phyloP scores from a whole-genome alignment of 2,113 vertebrate species.

The Podarcis cretensis region DNA sequence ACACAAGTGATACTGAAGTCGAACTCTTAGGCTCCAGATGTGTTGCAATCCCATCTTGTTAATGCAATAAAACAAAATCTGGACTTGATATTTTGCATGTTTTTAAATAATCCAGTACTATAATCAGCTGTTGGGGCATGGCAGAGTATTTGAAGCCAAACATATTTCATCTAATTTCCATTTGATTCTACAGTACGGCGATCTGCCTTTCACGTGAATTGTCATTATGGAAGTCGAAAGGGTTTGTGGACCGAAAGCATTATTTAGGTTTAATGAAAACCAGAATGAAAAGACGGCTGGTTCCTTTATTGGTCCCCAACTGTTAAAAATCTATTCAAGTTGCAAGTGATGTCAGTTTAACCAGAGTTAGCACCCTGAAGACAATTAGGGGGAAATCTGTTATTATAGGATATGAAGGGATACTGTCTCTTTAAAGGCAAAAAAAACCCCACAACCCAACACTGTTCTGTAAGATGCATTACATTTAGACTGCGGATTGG shows the following conservation, averaged over 20 bases:
- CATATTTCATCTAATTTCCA: constrained; percentile 24
- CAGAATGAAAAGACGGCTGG: constrained; percentile 11
- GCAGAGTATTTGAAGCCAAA: not conserved
- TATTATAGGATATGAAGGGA: constrained; percentile 62
- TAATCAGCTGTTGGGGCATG: constrained; percentile 8
- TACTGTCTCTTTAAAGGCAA: constrained; percentile 71
- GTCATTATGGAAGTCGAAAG: not conserved
- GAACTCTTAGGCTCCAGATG: too few species aligned
- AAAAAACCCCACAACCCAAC: constrained; percentile 5
- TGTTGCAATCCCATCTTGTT: too few species aligned
- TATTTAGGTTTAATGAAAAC: constrained; percentile 12
- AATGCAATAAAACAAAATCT: not conserved
- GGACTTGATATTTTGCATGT: constrained; percentile 9
- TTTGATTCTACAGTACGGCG: not conserved
- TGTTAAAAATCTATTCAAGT: constrained; percentile 20
- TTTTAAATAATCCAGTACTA: not conserved
- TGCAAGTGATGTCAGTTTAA: constrained; percentile 32
- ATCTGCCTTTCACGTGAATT: constrained; percentile 16
- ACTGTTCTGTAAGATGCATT: constrained; percentile 50
- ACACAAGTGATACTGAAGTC: too few species aligned
- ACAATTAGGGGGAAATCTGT: not conserved
- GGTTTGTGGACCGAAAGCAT: constrained; percentile 14
- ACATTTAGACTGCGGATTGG: constrained; percentile 34
- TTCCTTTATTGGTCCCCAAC: constrained; percentile 36
- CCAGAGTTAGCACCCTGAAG: constrained; percentile 23